Conservation (phyloP, 1,140 invertebrate species). For the Aphis gossypii region DNA sequence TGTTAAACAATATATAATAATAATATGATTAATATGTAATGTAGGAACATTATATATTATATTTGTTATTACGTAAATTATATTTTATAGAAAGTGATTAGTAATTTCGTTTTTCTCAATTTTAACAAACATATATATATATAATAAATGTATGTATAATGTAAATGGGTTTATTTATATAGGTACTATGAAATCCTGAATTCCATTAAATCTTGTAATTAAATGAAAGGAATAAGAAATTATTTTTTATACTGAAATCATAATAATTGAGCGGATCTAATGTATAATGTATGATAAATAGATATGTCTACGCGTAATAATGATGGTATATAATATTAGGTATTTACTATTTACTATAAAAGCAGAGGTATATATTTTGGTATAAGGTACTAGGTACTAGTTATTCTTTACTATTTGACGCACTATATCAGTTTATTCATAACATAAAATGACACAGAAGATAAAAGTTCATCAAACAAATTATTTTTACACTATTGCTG, state of each 20-base stretch:
- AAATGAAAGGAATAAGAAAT: slow-evolving; percentile 26
- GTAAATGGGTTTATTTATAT: no score
- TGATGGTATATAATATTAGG: background rate
- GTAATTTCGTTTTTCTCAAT: slow-evolving; percentile 15
- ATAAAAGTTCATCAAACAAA: background rate
- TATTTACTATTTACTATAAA: slow-evolving; percentile 27
- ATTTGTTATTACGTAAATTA: no score
- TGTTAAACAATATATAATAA: no score
- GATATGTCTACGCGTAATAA: no score
- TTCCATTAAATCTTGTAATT: slow-evolving; percentile 17
- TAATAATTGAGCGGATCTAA: slow-evolving; percentile 53
- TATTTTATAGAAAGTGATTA: slow-evolving; percentile 27
- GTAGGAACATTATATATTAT: no score
- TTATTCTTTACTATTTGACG: background rate
- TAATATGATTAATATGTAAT: no score
- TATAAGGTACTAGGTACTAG: background rate
- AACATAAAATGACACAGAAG: background rate
- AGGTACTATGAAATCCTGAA: background rate
- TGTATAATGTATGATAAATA: background rate
- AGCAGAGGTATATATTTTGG: background rate
- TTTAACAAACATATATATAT: background rate
- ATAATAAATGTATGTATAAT: no score
- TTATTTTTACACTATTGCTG: background rate
- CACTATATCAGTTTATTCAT: background rate
- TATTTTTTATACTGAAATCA: background rate